Conservation (phyloP, 2,113 vertebrate genomes). For the Heterochromis multidens region DNA sequence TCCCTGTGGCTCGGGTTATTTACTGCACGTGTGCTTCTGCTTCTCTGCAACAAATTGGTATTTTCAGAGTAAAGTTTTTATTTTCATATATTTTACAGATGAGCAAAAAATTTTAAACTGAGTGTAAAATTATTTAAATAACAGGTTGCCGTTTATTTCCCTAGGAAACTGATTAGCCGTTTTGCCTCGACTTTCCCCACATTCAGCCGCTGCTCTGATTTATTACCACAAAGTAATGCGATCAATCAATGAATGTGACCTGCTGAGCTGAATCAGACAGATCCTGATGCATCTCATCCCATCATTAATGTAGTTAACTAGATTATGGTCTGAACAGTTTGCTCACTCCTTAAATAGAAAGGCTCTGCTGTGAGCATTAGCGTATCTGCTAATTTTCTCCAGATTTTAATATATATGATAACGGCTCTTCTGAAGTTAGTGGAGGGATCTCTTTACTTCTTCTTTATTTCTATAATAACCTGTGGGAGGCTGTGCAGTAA, state of each 20-base stretch:
- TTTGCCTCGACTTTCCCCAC: neutral
- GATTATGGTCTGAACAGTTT: neutral
- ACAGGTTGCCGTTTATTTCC: neutral
- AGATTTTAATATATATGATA: neutral
- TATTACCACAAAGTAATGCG: neutral
- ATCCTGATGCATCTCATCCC: neutral
- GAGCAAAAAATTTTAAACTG: neutral
- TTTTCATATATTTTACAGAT: neutral
- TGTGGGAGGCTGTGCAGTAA: neutral
- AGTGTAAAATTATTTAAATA: neutral
- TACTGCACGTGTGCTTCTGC: neutral
- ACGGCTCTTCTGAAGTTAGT: neutral
- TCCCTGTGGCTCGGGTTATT: slow-evolving; percentile 21
- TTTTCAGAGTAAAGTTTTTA: neutral
- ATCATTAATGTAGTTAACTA: neutral
- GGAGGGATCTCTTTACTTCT: neutral
- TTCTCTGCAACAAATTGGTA: neutral
- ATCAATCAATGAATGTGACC: slow-evolving; percentile 12
- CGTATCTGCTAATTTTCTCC: neutral
- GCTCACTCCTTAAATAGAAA: neutral
- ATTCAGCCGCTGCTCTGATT: neutral
- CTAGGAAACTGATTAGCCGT: neutral
- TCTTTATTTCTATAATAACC: neutral
- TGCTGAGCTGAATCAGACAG: neutral
- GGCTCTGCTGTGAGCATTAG: neutral